These are phyloP conservation scores for Copidosoma aretas DNA, from an alignment of 2,888 invertebrate genomes.

Conservation along the genomic window DNA sequence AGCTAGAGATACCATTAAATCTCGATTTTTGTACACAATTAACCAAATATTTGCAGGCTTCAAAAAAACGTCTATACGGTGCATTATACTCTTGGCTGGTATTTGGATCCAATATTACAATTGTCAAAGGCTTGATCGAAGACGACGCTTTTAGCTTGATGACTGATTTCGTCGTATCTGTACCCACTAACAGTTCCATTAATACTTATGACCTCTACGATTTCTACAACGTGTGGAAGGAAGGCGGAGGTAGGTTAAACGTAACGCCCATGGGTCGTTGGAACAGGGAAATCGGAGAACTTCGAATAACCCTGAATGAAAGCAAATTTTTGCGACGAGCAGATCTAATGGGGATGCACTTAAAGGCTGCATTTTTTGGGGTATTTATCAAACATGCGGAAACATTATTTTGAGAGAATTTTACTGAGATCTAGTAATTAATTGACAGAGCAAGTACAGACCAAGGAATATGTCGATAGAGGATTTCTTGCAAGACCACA, in stretches of 20 bases:
- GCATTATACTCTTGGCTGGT: slow-evolving; percentile 20
- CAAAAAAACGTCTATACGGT: not conserved
- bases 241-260: slow-evolving; percentile 47
- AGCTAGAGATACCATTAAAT: too few species aligned
- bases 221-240: slow-evolving; percentile 53
- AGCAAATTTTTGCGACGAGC: slow-evolving; percentile 16
- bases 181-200: slow-evolving; percentile 13
- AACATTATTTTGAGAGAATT: not conserved
- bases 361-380: slow-evolving; percentile 16
- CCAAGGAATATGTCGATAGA: slow-evolving; percentile 16
- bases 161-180: slow-evolving; percentile 47
- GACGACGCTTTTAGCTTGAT: slow-evolving; percentile 44
- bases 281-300: slow-evolving; percentile 40
- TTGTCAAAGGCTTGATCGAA: slow-evolving; percentile 35
- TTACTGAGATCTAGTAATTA: not conserved
- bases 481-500: slow-evolving; percentile 31
- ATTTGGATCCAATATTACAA: slow-evolving; percentile 33
- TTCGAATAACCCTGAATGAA: slow-evolving; percentile 34
- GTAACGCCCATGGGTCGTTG: slow-evolving; percentile 51
- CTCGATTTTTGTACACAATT: too few species aligned
- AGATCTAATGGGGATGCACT: slow-evolving; percentile 7
- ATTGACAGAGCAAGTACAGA: slow-evolving; percentile 23
- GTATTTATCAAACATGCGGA: not conserved
- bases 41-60: not conserved
- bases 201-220: slow-evolving; percentile 47